Conservation (phyloP, 1,140 invertebrate species). For the Sesamia nonagrioides region DNA sequence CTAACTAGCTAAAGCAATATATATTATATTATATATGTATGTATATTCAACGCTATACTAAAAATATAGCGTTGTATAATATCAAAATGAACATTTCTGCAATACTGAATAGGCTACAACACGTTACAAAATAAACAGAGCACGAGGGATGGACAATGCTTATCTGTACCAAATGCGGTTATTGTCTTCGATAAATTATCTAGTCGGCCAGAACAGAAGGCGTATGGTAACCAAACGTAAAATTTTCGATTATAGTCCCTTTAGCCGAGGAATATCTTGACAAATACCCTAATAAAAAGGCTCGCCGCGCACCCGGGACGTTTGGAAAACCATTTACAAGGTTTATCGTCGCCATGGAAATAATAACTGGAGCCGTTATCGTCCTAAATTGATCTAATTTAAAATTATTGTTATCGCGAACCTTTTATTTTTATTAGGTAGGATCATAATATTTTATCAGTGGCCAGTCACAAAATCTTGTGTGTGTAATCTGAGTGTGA, state of each 20-base stretch:
- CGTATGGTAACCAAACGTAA: conserved; percentile 81
- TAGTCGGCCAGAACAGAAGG: conserved; percentile 60
- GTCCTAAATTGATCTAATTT: conserved; percentile 85
- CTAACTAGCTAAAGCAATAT: too few species aligned
- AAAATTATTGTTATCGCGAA: conserved; percentile 83
- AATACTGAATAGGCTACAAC: not conserved
- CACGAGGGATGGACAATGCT: conserved; percentile 39
- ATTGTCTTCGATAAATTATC: conserved; percentile 60
- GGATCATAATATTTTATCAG: conserved; percentile 73
- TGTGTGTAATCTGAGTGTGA: conserved; percentile 48
- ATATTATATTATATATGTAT: too few species aligned
- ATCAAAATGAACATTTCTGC: not conserved
- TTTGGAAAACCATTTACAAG: conserved; percentile 86
- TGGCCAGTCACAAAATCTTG: conserved; percentile 54
- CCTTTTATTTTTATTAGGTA: conserved; percentile 81
- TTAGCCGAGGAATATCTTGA: conserved; percentile 81
- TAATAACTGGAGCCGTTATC: conserved; percentile 85
- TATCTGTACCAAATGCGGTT: conserved; percentile 44
- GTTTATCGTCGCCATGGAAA: conserved; percentile 85
- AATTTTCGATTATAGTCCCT: conserved; percentile 82
- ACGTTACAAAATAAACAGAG: conserved; percentile 2
- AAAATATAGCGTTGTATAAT: too few species aligned
- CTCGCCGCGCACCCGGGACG: conserved; percentile 75
- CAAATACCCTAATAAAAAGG: conserved; percentile 86
- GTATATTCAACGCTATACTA: too few species aligned